A percentile compares a stretch with the other conserved stretches of the same genome.
phyloP scores from a whole-genome alignment of 2,888 invertebrate species.

The Xestia ashworthii region DNA sequence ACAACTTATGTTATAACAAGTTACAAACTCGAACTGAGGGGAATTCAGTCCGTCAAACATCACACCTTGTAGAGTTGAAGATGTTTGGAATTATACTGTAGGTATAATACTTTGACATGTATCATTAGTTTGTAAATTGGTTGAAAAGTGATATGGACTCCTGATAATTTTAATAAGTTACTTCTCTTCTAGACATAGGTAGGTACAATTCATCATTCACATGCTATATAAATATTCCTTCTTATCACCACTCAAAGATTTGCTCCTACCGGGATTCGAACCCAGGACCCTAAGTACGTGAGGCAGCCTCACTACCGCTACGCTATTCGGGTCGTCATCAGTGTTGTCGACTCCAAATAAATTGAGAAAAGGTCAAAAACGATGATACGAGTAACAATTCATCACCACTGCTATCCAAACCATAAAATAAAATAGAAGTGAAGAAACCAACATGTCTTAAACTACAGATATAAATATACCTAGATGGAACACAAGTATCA shows the following conservation, averaged over 20 bases:
- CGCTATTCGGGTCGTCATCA: too few relatives aligned
- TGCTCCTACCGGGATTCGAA: too few relatives aligned
- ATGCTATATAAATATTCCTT: too few relatives aligned
- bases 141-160: neutral
- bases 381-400: neutral
- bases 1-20: conserved; percentile 36
- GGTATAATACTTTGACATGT: neutral
- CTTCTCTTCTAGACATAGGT: too few relatives aligned
- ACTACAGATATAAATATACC: too few relatives aligned
- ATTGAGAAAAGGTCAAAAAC: neutral
- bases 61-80: conserved; percentile 22
- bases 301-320: too few relatives aligned
- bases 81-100: neutral
- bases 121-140: neutral
- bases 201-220: too few relatives aligned
- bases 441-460: neutral
- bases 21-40: conserved; percentile 21
- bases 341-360: neutral
- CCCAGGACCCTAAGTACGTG: too few relatives aligned
- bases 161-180: too few relatives aligned
- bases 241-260: too few relatives aligned
- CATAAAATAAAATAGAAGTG: neutral
- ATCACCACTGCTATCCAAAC: neutral
- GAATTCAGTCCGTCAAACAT: conserved; percentile 28
- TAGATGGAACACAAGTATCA: too few relatives aligned